A percentile compares a stretch with the other conserved stretches of the same genome.
Conservation (phyloP, 2,888 invertebrate species). For the Plutella xylostella region DNA sequence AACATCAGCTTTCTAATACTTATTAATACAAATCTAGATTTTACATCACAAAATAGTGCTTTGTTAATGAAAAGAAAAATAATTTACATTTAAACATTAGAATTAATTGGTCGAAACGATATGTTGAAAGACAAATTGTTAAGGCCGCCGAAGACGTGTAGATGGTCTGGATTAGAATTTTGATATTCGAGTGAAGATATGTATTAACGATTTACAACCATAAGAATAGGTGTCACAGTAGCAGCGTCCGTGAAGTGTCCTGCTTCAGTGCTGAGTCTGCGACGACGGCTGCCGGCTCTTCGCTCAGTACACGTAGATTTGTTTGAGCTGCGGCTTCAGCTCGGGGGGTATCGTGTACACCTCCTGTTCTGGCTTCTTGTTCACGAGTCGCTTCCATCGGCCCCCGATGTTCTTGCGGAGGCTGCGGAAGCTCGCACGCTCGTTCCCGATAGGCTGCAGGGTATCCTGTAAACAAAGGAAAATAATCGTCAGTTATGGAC, state of each 20-base stretch:
- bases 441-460: constrained; percentile 76
- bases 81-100: constrained; percentile 48
- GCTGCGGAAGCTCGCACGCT: constrained; percentile 83
- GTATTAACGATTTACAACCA: constrained; percentile 43
- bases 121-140: constrained; percentile 45
- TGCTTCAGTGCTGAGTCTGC: constrained; percentile 37
- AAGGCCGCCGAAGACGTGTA: constrained; percentile 41
- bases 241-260: constrained; percentile 44
- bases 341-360: constrained; percentile 88
- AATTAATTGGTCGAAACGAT: constrained; percentile 64
- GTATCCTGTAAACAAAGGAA: constrained; percentile 76
- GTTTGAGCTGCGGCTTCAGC: constrained; percentile 87
- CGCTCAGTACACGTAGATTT: constrained; percentile 86
- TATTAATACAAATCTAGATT: constrained; percentile 66
- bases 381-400: constrained; percentile 86
- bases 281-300: constrained; percentile 14
- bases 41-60: constrained; percentile 62
- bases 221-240: constrained; percentile 41
- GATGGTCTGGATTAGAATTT: constrained; percentile 35
- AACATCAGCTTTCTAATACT: constrained; percentile 66
- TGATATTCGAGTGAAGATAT: constrained; percentile 61
- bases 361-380: constrained; percentile 85
- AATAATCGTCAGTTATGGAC: constrained; percentile 6
- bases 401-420: constrained; percentile 89
- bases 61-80: constrained; percentile 40